phyloP scores from a whole-genome alignment of 2,797 vertebrate species.

The Cheirogaleus major region DNA sequence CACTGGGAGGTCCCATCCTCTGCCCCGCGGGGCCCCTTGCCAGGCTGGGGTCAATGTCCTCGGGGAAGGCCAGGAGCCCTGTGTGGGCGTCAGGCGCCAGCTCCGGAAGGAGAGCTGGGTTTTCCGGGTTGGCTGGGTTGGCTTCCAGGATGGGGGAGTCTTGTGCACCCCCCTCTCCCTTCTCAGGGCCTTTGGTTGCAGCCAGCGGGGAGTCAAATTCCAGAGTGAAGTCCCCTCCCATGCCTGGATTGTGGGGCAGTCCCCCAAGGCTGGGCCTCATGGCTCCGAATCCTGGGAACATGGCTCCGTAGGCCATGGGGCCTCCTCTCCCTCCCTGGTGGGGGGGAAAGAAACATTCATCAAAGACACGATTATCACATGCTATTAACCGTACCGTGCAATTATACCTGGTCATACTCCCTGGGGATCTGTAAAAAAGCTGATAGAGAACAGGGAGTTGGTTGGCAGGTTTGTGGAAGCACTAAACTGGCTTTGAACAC shows the following conservation, averaged over 20 bases:
- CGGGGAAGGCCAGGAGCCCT: slow-evolving; percentile 55
- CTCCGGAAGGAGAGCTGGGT: slow-evolving; percentile 47
- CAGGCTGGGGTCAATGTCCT: background rate
- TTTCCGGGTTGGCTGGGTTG: background rate
- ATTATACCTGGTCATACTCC: background rate
- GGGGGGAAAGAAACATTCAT: background rate
- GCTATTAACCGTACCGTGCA: background rate
- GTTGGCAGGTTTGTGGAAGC: background rate
- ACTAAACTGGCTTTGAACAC: background rate
- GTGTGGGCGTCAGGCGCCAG: background rate
- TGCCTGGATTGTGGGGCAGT: slow-evolving; percentile 38
- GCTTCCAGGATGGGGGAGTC: background rate
- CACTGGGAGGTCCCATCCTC: slow-evolving; percentile 17
- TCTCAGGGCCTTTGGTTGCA: slow-evolving; percentile 59
- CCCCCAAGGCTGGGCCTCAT: slow-evolving; percentile 60
- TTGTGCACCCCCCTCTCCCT: slow-evolving; percentile 47
- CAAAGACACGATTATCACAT: background rate
- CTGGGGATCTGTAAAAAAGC: background rate
- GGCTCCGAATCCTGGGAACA: slow-evolving; percentile 69
- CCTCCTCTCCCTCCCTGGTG: slow-evolving; percentile 64
- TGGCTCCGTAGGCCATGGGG: slow-evolving; percentile 56
- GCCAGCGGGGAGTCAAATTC: slow-evolving; percentile 74
- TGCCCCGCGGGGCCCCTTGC: slow-evolving; percentile 45
- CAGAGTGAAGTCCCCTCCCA: slow-evolving; percentile 74
- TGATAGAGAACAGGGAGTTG: background rate